Conservation (phyloP, 2,888 invertebrate genomes). For the Tolmerus cingulatus region DNA sequence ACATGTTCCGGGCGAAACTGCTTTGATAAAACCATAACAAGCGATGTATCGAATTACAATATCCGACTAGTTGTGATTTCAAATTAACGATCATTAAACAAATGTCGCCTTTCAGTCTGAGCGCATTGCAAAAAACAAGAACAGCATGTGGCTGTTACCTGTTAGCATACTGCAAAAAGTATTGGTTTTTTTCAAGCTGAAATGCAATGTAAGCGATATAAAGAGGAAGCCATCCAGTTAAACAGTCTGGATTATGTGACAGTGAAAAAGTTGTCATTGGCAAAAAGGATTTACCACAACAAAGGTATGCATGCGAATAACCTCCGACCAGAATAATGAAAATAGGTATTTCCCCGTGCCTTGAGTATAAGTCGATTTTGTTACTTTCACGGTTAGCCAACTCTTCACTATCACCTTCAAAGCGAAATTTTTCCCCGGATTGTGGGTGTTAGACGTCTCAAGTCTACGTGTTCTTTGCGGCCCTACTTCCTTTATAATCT, state of each 20-base stretch:
- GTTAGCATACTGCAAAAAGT: slow-evolving; percentile 14
- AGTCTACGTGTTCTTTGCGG: background rate
- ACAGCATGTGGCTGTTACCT: slow-evolving; percentile 30
- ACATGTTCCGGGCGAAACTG: background rate
- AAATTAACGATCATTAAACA: slow-evolving; percentile 37
- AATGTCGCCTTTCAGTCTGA: slow-evolving; percentile 27
- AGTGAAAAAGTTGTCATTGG: slow-evolving; percentile 27
- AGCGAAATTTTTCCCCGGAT: background rate
- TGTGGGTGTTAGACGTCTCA: background rate
- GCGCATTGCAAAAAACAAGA: background rate
- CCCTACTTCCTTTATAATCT: slow-evolving; percentile 10
- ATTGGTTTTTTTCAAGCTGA: slow-evolving; percentile 32
- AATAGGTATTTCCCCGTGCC: slow-evolving; percentile 25
- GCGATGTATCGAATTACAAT: slow-evolving; percentile 11
- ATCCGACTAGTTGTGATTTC: slow-evolving; percentile 33
- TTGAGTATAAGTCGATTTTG: slow-evolving; percentile 21
- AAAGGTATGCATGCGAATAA: slow-evolving; percentile 35
- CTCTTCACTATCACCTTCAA: background rate
- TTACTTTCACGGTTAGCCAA: slow-evolving; percentile 29
- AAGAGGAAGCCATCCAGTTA: slow-evolving; percentile 59
- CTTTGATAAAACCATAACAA: slow-evolving; percentile 10
- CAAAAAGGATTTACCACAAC: slow-evolving; percentile 38
- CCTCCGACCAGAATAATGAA: slow-evolving; percentile 46
- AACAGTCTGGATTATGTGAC: slow-evolving; percentile 14
- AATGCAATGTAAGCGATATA: slow-evolving; percentile 63